phyloP scores from a whole-genome alignment of 23 tunicate genomes.

The Aplidium turbinatum region DNA sequence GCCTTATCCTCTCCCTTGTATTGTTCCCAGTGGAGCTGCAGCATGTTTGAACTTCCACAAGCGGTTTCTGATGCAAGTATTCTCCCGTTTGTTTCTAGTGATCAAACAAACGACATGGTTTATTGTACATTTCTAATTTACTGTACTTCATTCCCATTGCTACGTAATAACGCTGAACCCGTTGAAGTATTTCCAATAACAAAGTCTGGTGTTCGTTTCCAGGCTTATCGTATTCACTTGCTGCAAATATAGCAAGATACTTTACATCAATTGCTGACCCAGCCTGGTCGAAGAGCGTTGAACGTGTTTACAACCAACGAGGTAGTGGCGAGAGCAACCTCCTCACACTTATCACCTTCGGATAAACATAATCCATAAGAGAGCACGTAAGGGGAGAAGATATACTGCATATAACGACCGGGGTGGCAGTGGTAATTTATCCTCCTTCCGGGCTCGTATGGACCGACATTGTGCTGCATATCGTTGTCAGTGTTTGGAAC shows the following conservation, averaged over 20 bases:
- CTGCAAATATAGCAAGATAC: too few species aligned
- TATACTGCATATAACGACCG: constrained; percentile 15
- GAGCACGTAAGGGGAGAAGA: constrained; percentile 41
- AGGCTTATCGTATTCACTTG: too few species aligned
- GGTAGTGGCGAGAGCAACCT: too few species aligned
- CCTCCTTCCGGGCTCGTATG: constrained; percentile 1
- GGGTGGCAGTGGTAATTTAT: constrained; percentile 50
- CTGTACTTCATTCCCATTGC: too few species aligned
- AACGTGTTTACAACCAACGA: too few species aligned
- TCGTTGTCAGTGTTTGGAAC: constrained; percentile 13
- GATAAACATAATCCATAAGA: constrained; percentile 33
- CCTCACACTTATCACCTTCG: too few species aligned
- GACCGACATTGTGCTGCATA: not conserved
- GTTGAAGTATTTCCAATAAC: too few species aligned
- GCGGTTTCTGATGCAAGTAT: constrained; percentile 28
- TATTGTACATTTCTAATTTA: not conserved
- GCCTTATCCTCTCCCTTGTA: not conserved
- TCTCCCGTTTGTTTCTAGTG: too few species aligned
- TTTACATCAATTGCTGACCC: too few species aligned
- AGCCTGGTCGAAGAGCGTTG: too few species aligned
- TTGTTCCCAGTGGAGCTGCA: constrained; percentile 13
- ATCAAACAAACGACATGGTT: not conserved
- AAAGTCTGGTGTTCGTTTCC: too few species aligned
- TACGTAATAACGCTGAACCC: too few species aligned
- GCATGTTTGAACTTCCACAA: constrained; percentile 20